Evolutionary conservation across 2,888 invertebrate species (phyloP).

Genomic region (Euclidia mi): DNA sequence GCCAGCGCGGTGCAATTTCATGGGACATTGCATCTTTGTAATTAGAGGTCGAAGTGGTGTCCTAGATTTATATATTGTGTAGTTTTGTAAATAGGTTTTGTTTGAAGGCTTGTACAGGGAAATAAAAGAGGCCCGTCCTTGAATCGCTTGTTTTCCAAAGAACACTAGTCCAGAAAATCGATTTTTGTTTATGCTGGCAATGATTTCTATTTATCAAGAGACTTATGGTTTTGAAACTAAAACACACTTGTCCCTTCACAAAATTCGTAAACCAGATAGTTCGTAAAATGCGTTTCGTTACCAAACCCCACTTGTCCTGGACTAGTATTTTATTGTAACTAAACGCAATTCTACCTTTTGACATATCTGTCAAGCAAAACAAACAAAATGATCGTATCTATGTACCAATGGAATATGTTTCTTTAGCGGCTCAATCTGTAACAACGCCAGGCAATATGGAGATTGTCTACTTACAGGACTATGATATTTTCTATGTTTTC

Average conservation of each 20-base stretch:
- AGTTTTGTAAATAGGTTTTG: constrained; percentile 8
- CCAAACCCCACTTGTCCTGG: no score
- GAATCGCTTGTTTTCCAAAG: no score
- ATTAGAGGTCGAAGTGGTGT: constrained; percentile 33
- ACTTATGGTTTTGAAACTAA: no score
- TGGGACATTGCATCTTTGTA: constrained; percentile 53
- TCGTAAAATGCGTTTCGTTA: neutral
- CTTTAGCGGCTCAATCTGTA: neutral
- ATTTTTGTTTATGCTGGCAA: no score
- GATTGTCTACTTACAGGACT: neutral
- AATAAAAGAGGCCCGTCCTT: no score
- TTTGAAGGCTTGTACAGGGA: neutral
- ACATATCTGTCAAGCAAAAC: no score
- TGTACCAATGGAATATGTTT: constrained; percentile 1
- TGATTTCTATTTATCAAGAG: no score
- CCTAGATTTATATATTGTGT: constrained; percentile 14
- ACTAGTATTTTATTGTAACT: no score
- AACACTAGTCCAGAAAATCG: no score
- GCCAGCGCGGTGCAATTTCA: constrained; percentile 57
- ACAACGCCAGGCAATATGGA: neutral
- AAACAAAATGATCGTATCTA: neutral
- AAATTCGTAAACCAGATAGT: neutral
- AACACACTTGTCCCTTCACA: neutral
- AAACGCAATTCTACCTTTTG: neutral
- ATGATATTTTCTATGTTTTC: constrained; percentile 5